A percentile compares a stretch with the other conserved stretches of the same genome.
phyloP scores from a whole-genome alignment of 2,888 invertebrate genomes.

The Kryphioiulus occultus region DNA sequence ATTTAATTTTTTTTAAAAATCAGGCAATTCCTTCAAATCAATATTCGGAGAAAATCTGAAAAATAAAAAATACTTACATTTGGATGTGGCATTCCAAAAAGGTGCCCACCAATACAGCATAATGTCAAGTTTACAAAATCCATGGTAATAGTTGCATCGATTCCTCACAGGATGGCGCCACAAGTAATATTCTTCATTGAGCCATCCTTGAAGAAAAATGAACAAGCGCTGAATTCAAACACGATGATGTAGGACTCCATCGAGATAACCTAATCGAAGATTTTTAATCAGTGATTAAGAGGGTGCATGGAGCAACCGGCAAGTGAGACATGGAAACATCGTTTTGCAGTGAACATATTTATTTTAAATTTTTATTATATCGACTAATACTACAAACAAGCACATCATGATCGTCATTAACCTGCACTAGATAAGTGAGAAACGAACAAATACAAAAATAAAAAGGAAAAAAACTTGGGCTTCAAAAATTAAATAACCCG shows the following conservation, averaged over 20 bases:
- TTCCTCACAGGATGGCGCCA: background rate
- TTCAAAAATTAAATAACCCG: background rate
- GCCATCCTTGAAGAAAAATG: too few relatives aligned
- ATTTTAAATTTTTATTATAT: slow-evolving; percentile 30
- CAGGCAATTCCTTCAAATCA: too few relatives aligned
- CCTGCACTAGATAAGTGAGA: slow-evolving; percentile 30
- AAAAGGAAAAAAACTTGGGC: background rate
- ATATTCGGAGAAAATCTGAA: too few relatives aligned
- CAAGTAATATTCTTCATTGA: background rate
- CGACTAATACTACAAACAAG: slow-evolving; percentile 10
- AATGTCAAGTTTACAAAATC: too few relatives aligned
- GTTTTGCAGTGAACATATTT: slow-evolving; percentile 33
- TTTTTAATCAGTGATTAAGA: background rate
- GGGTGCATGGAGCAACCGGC: background rate
- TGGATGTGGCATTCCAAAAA: too few relatives aligned
- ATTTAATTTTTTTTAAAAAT: too few relatives aligned
- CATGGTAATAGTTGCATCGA: background rate
- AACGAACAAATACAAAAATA: slow-evolving; percentile 30
- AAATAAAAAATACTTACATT: too few relatives aligned
- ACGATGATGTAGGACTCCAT: background rate
- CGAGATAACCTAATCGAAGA: background rate
- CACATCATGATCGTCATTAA: slow-evolving; percentile 35
- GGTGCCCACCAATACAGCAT: too few relatives aligned
- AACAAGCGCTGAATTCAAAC: background rate
- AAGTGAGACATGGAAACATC: background rate